These are phyloP conservation scores for Menura novaehollandiae DNA, from an alignment of 2,113 vertebrate species.

Conservation along the genomic window DNA sequence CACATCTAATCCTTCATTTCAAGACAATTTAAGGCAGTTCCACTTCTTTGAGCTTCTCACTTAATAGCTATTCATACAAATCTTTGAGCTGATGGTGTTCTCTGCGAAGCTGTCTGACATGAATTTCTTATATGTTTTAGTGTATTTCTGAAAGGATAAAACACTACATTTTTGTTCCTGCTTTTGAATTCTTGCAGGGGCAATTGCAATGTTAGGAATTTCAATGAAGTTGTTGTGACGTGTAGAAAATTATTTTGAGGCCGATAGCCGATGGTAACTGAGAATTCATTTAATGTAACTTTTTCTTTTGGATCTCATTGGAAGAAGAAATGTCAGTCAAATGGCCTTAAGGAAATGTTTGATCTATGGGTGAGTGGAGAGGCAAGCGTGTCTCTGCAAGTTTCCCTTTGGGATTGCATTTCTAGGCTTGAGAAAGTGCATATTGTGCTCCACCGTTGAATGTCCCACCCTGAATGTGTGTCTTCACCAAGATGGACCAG, in stretches of 20 bases:
- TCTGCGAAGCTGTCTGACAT: not conserved
- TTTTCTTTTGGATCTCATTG: not conserved
- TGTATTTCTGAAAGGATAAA: slow-evolving; percentile 46
- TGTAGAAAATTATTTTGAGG: not conserved
- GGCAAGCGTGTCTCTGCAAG: not conserved
- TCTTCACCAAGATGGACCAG: not conserved
- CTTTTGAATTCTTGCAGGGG: not conserved
- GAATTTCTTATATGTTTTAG: slow-evolving; percentile 41
- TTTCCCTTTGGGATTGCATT: not conserved
- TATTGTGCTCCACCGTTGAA: not conserved
- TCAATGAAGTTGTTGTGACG: not conserved
- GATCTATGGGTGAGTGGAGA: not conserved
- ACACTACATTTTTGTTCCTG: not conserved
- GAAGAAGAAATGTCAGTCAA: not conserved
- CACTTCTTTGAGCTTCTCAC: not conserved
- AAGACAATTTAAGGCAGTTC: not conserved
- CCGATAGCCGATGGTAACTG: not conserved
- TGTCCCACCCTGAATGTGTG: not conserved
- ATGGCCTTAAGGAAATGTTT: not conserved
- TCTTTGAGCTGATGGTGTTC: slow-evolving; percentile 34
- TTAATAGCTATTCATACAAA: not conserved
- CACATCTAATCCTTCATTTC: not conserved
- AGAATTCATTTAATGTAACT: not conserved
- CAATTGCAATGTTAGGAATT: not conserved
- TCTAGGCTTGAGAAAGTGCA: not conserved